Percentiles rank a stretch among this genome's conserved stretches.
phyloP scores from a whole-genome alignment of 2,888 invertebrate species.

The Agrotis exclamationis region DNA sequence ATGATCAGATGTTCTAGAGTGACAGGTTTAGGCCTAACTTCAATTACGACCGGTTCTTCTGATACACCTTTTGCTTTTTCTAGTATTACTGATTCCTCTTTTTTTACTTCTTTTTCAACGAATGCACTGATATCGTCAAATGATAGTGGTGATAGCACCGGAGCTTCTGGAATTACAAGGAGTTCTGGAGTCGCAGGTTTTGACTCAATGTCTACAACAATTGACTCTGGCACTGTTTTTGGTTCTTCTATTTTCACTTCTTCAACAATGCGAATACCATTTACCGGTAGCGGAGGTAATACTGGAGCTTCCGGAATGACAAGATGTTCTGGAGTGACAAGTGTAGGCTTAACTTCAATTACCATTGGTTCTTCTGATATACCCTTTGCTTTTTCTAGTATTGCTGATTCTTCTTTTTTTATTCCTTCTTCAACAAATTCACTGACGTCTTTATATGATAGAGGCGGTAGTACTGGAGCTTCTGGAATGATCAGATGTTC shows the following conservation, averaged over 20 bases:
- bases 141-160: not conserved
- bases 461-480: slow-evolving; percentile 8
- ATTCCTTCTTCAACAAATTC: not conserved
- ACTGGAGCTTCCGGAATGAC: slow-evolving; percentile 17
- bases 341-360: not conserved
- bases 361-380: not conserved
- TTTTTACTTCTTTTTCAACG: not conserved
- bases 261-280: too few species aligned
- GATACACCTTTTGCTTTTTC: not conserved
- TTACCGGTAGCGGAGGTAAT: too few species aligned
- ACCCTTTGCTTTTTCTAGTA: not conserved
- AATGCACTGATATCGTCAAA: not conserved
- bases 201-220: too few species aligned
- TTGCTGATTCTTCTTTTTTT: slow-evolving; percentile 1
- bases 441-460: not conserved
- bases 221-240: not conserved
- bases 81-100: not conserved
- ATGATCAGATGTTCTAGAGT: too few species aligned
- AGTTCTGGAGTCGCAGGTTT: not conserved
- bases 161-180: not conserved
- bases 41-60: not conserved
- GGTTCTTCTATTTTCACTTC: not conserved
- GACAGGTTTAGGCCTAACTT: not conserved
- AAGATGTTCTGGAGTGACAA: not conserved
- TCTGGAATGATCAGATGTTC: too few species aligned